Evolutionary conservation across 2,888 invertebrate species (phyloP).

Genomic region (Luperina testacea): DNA sequence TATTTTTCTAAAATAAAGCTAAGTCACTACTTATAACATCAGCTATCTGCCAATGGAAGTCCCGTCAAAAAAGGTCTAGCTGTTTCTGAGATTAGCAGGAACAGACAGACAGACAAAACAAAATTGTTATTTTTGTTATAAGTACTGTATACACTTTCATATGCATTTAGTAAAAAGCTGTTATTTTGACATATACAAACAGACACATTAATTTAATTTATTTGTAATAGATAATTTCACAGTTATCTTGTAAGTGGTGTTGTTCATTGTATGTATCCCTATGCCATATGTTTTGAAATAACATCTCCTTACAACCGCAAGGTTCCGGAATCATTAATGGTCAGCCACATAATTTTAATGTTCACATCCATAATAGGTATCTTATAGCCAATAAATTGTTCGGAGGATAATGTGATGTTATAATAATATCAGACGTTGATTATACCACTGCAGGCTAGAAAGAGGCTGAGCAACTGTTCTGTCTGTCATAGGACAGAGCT

Average conservation of each 20-base stretch:
- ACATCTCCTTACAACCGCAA: slow-evolving; percentile 29
- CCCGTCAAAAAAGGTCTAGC: too few species aligned
- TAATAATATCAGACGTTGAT: slow-evolving; percentile 1
- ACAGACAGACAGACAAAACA: too few species aligned
- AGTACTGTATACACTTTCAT: too few species aligned
- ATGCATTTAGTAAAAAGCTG: too few species aligned
- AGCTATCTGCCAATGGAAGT: too few species aligned
- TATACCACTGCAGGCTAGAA: slow-evolving; percentile 1
- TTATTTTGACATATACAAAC: too few species aligned
- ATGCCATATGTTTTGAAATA: slow-evolving; percentile 31
- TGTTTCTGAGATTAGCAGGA: too few species aligned
- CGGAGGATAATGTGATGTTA: slow-evolving; percentile 9
- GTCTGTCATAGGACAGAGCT: background rate
- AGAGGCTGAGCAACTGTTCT: background rate
- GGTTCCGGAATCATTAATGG: slow-evolving; percentile 14
- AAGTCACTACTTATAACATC: too few species aligned
- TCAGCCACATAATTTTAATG: slow-evolving; percentile 8
- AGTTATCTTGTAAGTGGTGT: slow-evolving; percentile 5
- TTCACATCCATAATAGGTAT: slow-evolving; percentile 17
- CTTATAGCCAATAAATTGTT: slow-evolving; percentile 25
- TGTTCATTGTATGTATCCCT: slow-evolving; percentile 6
- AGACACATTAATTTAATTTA: too few species aligned
- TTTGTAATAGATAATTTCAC: slow-evolving; percentile 6
- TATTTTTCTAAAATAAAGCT: too few species aligned
- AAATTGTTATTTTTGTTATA: too few species aligned